Percentiles rank a stretch among this genome's conserved stretches.
Conservation (phyloP, 2,113 vertebrate species). For the Diadophis punctatus region DNA sequence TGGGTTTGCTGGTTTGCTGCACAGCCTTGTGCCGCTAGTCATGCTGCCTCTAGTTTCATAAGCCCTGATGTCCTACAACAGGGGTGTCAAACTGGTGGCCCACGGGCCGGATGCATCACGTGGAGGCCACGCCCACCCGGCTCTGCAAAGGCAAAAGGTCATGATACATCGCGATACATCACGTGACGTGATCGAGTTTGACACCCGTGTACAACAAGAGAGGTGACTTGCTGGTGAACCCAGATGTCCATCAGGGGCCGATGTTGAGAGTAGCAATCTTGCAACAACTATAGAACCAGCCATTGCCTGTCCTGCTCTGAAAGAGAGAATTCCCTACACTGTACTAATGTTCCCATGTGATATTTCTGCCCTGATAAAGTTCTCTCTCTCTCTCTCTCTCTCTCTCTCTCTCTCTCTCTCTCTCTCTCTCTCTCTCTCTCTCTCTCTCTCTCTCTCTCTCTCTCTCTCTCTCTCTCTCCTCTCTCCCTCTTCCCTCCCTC, state of each 20-base stretch:
- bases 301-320: not conserved
- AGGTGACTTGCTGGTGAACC: not conserved
- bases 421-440: not conserved
- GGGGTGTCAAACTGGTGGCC: no score
- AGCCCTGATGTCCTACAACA: not conserved
- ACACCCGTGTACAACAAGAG: not conserved
- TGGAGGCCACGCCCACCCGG: no score
- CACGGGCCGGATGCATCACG: no score
- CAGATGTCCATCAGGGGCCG: not conserved
- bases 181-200: no score
- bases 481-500: not conserved
- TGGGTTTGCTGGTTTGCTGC: not conserved
- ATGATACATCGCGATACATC: no score
- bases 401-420: not conserved
- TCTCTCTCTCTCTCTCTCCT: not conserved
- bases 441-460: not conserved
- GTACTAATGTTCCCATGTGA: not conserved
- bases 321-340: not conserved
- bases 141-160: no score
- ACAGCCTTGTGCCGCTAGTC: not conserved
- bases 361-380: not conserved
- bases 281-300: not conserved
- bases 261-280: not conserved
- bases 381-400: not conserved
- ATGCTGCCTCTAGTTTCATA: not conserved